Evolutionary conservation across 2,113 vertebrate genomes (phyloP), one percentile per base, ranked within the genome.

Genomic region (Gallinago undulata): DNA sequence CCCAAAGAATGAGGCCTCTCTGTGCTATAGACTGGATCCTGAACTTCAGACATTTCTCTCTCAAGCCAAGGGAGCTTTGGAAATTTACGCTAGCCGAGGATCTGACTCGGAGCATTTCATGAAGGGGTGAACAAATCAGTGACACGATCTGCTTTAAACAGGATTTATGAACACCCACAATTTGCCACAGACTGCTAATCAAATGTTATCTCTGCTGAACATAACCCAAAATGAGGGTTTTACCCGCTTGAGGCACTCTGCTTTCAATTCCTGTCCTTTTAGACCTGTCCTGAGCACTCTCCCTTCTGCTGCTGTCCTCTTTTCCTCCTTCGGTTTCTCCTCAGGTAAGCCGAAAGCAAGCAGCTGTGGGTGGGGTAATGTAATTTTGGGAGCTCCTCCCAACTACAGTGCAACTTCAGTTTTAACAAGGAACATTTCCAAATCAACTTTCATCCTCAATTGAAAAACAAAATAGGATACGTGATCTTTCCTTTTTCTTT

Each of bases 381-480:
- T 87, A 93, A 96, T 80, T 84, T 84, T 96, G 91, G 77, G 91
- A 96, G 76, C 93, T 84, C 89, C 90, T 97, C 96, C 96, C 96
- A 97, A 39, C 66, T 76, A 94, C 93, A 97, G 96, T 77, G 59
- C 95, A 96, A 81, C 92, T 96, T 51, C 41, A 85, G 75, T 81
- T 82, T 67, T 79, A 96, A 48, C 53, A 81, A 90, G 96, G 53
- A 88, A 56, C 35, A 51, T 84, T 96, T 93, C 60, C 67, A 94
- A 96, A 91, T n/a, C 77, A 78, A 9, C 92, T 88, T 85, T 89
- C 74, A 90, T 72, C 59, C 59, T 84, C 69, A 82, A 33, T 16
- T 82, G 76, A 92, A 94, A 96, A 95, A 75, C 68, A 92, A 91
- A 70, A 17, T 19, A 94, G 33, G 45, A 88, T 45, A 68, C 31